Base-by-base conservation (phyloP, 2,888 invertebrate genomes). In the Nomada ferruginata region DNA sequence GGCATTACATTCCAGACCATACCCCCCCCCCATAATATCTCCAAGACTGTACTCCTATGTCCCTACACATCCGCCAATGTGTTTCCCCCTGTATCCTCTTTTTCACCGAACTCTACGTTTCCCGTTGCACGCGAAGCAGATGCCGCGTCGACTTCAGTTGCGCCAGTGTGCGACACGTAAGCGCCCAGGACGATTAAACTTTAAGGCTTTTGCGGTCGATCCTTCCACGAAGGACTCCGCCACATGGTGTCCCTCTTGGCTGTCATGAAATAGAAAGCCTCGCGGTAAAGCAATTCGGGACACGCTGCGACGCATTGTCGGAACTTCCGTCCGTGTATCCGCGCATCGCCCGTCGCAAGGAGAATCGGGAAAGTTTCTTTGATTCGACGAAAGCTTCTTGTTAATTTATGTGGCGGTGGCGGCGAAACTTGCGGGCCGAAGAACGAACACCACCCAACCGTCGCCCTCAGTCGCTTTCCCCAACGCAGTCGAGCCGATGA, bases 141-240 rank as follows among this genome's bases (percentile, higher is more conserved):
- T 55, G 80, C 74, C 73, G 60, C 75, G 52, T 70, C 44, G 76
- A 71, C 71, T 84, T 71, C 63, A 53, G 60, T 3, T 59, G 50
- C 29, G 50, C 47, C 26, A 18, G 65, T 63, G 36, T 18, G 66
- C 74, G 74, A 59, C 79, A 76, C 79, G 70, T 82, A 84, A 69
- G 77, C 74, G 79, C 74, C 63, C 53, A 76, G 81, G 78, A 74
- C 85, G 85, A 89, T 89, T 90, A 89, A 89, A 89, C 82, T 90
- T 89, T 87, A 85, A 87, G 74, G 82, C 80, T 77, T 68, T 73
- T 82, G 66, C 60, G 84, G 85, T 84, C 83, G 83, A 79, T 81
- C 73, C 81, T 55, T 44, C 52, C 55, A 53, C 42, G 72, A 73
- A 73, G 61, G 29, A 60, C 52, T 42, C 36, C 13, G 52, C 61